These are phyloP conservation scores for Spea bombifrons DNA, from an alignment of 2,113 vertebrate species.

Conservation along the genomic window DNA sequence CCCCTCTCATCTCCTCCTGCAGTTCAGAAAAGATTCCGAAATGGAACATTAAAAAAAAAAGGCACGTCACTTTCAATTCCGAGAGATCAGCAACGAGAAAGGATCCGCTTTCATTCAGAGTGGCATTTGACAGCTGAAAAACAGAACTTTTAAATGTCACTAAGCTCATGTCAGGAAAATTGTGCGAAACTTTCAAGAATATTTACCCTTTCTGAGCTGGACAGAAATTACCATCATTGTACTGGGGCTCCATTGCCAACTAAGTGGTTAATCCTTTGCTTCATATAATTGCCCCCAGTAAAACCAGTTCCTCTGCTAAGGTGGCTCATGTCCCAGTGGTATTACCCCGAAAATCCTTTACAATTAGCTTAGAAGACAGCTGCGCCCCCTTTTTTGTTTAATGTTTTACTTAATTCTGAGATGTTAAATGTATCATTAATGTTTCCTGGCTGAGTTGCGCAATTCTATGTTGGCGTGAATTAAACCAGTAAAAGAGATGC, in stretches of 20 bases:
- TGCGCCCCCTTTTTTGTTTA: background rate
- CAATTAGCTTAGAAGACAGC: background rate
- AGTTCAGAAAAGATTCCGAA: conserved; percentile 29
- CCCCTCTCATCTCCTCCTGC: conserved; percentile 15
- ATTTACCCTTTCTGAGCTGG: conserved; percentile 38
- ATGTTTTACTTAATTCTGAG: conserved; percentile 4
- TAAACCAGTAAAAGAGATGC: background rate
- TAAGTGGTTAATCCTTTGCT: background rate
- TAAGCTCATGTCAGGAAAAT: conserved; percentile 42
- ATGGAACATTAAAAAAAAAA: conserved; percentile 34
- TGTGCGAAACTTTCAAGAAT: conserved; percentile 38
- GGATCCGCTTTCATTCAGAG: conserved; percentile 42
- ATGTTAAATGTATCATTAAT: conserved; percentile 6
- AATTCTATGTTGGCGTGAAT: background rate
- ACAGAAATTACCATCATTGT: background rate
- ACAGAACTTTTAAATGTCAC: conserved; percentile 48
- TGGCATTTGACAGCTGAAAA: conserved; percentile 48
- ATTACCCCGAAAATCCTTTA: background rate
- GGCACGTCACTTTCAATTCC: conserved; percentile 46
- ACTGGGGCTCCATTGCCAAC: background rate
- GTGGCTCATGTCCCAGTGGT: background rate
- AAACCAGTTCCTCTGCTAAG: background rate
- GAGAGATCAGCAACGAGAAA: conserved; percentile 22
- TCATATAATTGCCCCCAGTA: background rate
- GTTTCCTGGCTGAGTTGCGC: background rate